Base-by-base conservation (phyloP, 2,888 invertebrate genomes). In the Eudemis profundana region DNA sequence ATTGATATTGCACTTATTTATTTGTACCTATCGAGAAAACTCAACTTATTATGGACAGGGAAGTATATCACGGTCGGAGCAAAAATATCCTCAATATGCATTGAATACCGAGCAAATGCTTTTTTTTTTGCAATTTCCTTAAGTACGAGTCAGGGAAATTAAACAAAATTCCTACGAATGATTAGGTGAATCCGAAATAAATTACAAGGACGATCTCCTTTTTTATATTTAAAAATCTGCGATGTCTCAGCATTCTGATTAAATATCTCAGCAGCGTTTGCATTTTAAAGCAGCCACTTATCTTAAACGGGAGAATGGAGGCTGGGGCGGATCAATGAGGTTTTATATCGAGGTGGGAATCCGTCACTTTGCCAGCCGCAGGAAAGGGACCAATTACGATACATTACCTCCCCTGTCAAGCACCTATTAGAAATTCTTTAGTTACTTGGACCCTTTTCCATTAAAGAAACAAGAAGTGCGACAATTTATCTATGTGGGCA, bases 271-370 rank as follows among this genome's bases (percentile, higher is more conserved):
- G 50, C 40, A 19, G 15, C 19, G 19, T 47, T 59, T 47, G 36
- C 59, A 59, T 59, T 59, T 47, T 38, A 59, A 59, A 59, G 47
- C 36, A 47, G 47, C 36, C 36, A 23, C 36, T 59, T 59, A 36
- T 33, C 36, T 38, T 21, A 21, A 53, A 21, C 23, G 21, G 44
- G 47, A 40, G n/a, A n/a, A 36, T n/a, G 36, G 36, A 12, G 42
- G 14, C 21, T 38, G 15, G 8, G 36, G 19, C 15, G 15, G 15
- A 47, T 33, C 36, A 23, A 47, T 47, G 47, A 23, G 59, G 21
- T 19, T 59, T 47, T 47, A 59, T 59, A 59, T 15, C 36, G 46
- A 36, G 36, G 36, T 38, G 36, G 23, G 7, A 38, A 47, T 17
- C 15, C n/a, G 21, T 38, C 47, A 47, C 47, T 23, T 33, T 47